Evolutionary conservation across 1,140 invertebrate species (phyloP), one percentile per base, ranked within the genome.

Genomic region (Dryas iulia): DNA sequence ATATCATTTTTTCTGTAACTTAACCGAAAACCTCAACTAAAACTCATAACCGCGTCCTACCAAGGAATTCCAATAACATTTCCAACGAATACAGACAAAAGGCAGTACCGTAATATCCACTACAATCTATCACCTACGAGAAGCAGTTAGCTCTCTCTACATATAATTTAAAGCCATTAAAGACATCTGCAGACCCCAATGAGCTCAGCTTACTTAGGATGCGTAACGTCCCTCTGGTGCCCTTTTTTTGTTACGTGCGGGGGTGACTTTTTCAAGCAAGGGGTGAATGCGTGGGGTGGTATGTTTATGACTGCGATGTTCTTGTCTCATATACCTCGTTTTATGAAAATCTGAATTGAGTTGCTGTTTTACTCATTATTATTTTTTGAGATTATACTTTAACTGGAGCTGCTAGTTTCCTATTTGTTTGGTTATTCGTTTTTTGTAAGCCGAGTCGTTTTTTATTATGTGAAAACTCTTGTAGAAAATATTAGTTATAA

Each of bases 131-230:
- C 86, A 89, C 86, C 79, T 81, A 79, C 73, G 62, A 82, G 75
- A 70, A 81, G 83, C 85, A 84, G 84, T 87, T 90, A 90, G 81
- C 84, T 88, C 86, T 86, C 86, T 89, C 85, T 83, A 89, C 80
- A 85, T 89, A 90, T 89, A 88, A 90, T 90, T 90, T 89, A 88
- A 90, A 88, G 84, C 87, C 88, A 90, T 90, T 90, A 90, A 89
- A 89, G 86, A 90, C 88, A 90, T 90, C 88, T 90, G 88, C 84
- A 88, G 88, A 80, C 83, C 84, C 84, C 71, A 87, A 85, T 87
- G 85, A 87, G 88, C 80, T 85, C 69, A 74, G 78, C 84, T 87
- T 90, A 87, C 86, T 90, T 86, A 83, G 84, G 86, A 88, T 89
- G 88, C 87, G 86, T 79, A 81, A 73, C 87, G 83, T 87, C 88